phyloP scores from a whole-genome alignment of 2,888 invertebrate genomes.

The Lutraria lutraria region DNA sequence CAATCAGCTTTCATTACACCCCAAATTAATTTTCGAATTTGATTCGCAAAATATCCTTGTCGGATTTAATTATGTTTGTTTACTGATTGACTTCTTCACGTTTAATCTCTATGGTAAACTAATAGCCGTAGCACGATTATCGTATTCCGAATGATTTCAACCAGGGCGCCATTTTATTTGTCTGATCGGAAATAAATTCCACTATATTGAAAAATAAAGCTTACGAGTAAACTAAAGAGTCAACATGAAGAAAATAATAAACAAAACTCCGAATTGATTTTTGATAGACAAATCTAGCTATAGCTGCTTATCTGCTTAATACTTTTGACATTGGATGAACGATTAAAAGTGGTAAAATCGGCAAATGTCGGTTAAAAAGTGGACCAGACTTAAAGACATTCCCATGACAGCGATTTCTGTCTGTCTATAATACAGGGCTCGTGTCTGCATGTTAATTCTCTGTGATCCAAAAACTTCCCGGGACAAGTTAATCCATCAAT shows the following conservation, averaged over 20 bases:
- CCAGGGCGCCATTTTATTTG: not conserved
- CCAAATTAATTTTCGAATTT: not conserved
- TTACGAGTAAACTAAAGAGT: not conserved
- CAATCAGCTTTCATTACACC: not conserved
- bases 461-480: no score
- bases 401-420: no score
- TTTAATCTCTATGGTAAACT: constrained; percentile 14
- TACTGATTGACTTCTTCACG: not conserved
- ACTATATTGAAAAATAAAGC: no score
- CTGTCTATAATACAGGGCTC: no score
- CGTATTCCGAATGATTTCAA: not conserved
- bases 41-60: not conserved
- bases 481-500: no score
- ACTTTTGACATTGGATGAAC: not conserved
- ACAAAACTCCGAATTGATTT: not conserved
- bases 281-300: not conserved
- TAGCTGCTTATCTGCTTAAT: not conserved
- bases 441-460: no score
- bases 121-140: not conserved
- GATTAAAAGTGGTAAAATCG: not conserved
- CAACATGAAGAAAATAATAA: not conserved
- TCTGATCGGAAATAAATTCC: not conserved
- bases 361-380: not conserved
- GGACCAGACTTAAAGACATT: not conserved
- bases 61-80: not conserved